phyloP scores from a whole-genome alignment of 2,888 invertebrate genomes.

The Argyresthia goedartella region DNA sequence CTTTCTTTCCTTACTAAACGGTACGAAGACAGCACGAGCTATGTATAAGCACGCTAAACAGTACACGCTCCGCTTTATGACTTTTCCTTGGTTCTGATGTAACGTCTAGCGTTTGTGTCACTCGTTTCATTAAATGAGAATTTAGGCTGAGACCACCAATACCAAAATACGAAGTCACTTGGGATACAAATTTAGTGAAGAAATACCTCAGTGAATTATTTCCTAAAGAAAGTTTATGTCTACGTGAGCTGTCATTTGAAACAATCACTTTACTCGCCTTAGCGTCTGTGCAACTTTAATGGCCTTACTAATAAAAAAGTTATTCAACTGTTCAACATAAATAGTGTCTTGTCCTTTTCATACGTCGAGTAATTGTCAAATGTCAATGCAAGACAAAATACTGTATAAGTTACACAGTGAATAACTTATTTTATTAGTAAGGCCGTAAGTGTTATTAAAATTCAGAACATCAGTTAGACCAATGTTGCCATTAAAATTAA shows the following conservation, averaged over 20 bases:
- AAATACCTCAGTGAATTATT: not conserved
- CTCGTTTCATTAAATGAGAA: not conserved
- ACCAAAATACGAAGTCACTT: constrained; percentile 3
- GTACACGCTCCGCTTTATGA: not conserved
- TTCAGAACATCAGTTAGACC: not conserved
- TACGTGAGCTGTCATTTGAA: not conserved
- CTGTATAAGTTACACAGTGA: too few species aligned
- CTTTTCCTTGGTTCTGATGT: not conserved
- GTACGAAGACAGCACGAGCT: not conserved
- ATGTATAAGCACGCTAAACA: constrained; percentile 2
- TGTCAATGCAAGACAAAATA: too few species aligned
- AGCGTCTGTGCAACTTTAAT: not conserved
- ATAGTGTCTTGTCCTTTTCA: too few species aligned
- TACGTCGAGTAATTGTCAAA: too few species aligned
- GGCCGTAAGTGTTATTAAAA: not conserved
- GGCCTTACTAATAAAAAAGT: too few species aligned
- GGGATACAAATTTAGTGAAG: constrained; percentile 1
- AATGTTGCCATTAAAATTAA: not conserved
- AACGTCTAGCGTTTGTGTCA: not conserved
- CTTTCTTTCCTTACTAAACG: not conserved
- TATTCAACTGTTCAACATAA: too few species aligned
- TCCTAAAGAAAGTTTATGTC: not conserved
- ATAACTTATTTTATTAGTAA: too few species aligned
- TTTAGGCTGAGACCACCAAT: not conserved
- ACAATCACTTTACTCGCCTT: not conserved